Percentiles rank a stretch among this genome's conserved stretches.
Evolutionary conservation across 2,113 vertebrate species (phyloP).

Genomic region (Holacanthus passer): DNA sequence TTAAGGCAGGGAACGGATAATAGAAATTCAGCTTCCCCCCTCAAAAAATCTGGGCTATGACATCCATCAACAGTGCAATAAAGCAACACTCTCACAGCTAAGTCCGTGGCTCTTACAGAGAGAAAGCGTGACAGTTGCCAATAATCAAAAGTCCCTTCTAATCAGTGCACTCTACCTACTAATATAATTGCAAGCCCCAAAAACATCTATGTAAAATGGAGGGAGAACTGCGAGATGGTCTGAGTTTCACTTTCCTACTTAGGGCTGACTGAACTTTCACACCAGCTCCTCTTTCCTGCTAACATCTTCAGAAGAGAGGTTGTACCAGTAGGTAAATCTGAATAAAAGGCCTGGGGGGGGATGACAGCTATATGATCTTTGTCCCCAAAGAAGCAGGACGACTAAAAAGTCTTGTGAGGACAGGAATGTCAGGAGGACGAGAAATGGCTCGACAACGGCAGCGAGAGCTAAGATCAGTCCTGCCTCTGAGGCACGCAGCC

Average conservation of each 20-base stretch:
- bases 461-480: constrained; percentile 73
- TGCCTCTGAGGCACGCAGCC: constrained; percentile 94
- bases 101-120: not conserved
- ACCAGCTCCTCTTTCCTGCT: not conserved
- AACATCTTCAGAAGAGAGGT: not conserved
- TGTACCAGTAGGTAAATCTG: not conserved
- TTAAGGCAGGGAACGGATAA: constrained; percentile 53
- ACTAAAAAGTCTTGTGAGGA: not conserved
- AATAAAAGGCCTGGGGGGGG: not conserved
- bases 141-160: constrained; percentile 17
- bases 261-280: not conserved
- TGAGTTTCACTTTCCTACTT: not conserved
- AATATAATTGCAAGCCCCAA: not conserved
- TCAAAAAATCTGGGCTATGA: not conserved
- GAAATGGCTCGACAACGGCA: not conserved
- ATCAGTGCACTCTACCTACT: constrained; percentile 12
- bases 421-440: not conserved
- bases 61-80: constrained; percentile 19
- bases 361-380: not conserved
- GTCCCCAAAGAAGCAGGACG: not conserved
- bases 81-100: constrained; percentile 10
- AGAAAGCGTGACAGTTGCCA: not conserved
- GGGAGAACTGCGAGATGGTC: not conserved
- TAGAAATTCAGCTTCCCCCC: not conserved
- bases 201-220: not conserved